Conservation (phyloP, 1,140 invertebrate genomes). For the Lepidurus apus region DNA sequence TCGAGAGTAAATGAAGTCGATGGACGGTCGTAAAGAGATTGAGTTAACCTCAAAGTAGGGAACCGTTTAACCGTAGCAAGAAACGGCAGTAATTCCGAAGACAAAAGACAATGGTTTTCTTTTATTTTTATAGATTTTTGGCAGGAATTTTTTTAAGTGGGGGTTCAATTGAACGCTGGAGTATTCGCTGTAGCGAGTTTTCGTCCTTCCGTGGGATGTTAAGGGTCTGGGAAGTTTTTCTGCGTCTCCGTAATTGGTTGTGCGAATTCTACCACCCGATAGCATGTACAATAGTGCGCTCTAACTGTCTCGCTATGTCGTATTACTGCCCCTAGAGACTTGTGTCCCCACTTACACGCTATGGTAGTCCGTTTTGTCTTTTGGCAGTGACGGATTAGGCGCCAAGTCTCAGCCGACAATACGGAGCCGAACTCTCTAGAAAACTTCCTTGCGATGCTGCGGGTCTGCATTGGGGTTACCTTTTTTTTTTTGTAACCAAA, state of each 20-base stretch:
- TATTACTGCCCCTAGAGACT: not conserved
- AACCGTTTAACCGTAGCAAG: not conserved
- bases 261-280: not conserved
- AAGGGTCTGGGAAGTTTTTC: not conserved
- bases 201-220: no score
- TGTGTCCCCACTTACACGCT: not conserved
- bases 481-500: not conserved
- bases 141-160: no score
- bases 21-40: not conserved
- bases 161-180: no score
- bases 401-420: conserved; percentile 17
- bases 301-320: not conserved
- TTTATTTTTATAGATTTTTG: no score
- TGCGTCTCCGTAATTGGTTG: not conserved
- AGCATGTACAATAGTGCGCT: not conserved
- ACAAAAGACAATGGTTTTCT: no score
- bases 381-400: conserved; percentile 20
- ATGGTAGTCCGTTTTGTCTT: conserved; percentile 11
- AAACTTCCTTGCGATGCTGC: not conserved
- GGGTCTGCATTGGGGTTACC: not conserved
- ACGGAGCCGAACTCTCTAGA: not conserved
- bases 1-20: not conserved
- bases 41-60: not conserved
- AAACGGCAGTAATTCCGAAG: not conserved
- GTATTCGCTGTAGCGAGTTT: no score